Evolutionary conservation across 2,113 vertebrate species (phyloP), one percentile per base, ranked within the genome.

Genomic region (Speoplatyrhinus poulsoni): DNA sequence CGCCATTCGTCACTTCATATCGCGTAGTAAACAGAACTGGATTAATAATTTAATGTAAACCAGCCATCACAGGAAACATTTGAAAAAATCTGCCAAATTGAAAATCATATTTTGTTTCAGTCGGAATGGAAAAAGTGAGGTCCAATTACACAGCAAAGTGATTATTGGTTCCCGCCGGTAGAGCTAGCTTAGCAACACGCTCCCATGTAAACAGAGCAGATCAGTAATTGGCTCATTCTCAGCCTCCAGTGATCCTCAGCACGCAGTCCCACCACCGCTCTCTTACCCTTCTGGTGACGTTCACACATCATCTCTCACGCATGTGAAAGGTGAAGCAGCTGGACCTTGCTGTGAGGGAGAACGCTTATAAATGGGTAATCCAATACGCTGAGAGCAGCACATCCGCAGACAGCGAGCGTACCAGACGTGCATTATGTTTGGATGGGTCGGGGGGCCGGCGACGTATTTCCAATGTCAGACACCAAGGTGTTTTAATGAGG

Each of bases 301-400:
- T 76, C 56, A 78, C 65, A 26, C 66, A 84, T 77, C 66, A 84
- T 77, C 66, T 73, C 77, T 10, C 50, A 53, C 26, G 26, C 26
- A 82, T 76, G 86, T 81, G 61, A 90, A 87, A 86, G 88, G 83
- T 88, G 82, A 84, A 89, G 82, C 90, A 91, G 88, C 91, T 91
- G 89, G 13, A 1, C n/a, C 17, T 56, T 52, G 19, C 8, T 12
- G 32, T 8, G 19, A 11, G 12, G 69, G 33, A 46, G 16, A 57
- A 69, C 67, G 73, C 66, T 85, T 79, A 79, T 75, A 77, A 77
- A 67, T 4, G 63, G 60, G 90, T 85, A 91, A 91, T 67, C 70
- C 73, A 83, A 91, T 92, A 85, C 79, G 72, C 79, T 88, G 85
- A 89, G 82, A 87, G 76, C 74, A 71, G 77, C 41, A 13, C 67